A percentile compares a stretch with the other conserved stretches of the same genome.
These are phyloP conservation scores for Psophia crepitans DNA, from an alignment of 2,113 vertebrate genomes.

Conservation along the genomic window DNA sequence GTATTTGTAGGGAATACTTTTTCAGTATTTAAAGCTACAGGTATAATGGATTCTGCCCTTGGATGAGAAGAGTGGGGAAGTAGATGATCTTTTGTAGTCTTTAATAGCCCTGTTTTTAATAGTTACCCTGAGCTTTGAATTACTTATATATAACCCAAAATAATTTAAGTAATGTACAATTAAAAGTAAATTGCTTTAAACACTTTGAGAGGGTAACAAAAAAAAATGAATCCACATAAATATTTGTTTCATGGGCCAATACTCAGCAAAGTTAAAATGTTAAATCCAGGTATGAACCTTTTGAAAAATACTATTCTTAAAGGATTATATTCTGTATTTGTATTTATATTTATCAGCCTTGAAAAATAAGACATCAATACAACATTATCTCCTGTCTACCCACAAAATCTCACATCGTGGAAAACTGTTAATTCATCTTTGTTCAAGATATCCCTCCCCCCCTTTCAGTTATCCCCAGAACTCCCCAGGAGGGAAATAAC, in stretches of 20 bases:
- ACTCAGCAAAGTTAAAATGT: not conserved
- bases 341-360: not conserved
- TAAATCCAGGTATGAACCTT: not conserved
- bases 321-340: not conserved
- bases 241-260: not conserved
- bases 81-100: not conserved
- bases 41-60: not conserved
- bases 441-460: slow-evolving; percentile 3
- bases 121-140: not conserved
- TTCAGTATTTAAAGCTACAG: not conserved
- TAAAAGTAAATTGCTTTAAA: not conserved
- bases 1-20: not conserved
- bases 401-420: not conserved
- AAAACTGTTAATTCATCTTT: slow-evolving; percentile 28
- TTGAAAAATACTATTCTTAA: not conserved
- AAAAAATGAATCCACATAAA: not conserved
- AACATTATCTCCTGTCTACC: not conserved
- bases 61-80: not conserved
- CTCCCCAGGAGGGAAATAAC: slow-evolving; percentile 47
- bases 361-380: not conserved
- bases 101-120: not conserved
- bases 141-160: not conserved
- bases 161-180: not conserved
- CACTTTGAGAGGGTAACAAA: not conserved
- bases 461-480: slow-evolving; percentile 20